phyloP scores from a whole-genome alignment of 2,113 vertebrate species.

The Silurus glanis region DNA sequence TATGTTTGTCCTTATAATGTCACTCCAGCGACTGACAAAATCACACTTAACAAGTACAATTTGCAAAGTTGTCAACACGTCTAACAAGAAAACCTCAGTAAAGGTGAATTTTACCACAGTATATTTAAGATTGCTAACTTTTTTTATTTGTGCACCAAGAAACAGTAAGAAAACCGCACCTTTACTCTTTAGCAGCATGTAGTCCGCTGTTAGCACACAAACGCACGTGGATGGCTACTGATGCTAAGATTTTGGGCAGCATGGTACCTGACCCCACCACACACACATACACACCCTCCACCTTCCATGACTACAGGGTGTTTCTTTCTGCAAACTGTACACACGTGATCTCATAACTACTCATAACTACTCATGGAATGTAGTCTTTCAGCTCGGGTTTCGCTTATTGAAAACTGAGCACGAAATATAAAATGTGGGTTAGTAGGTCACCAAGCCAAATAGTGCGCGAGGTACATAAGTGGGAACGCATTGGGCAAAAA shows the following conservation, averaged over 20 bases:
- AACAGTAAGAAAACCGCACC: too few species aligned
- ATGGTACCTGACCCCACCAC: not conserved
- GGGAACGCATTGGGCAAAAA: not conserved
- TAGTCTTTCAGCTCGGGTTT: not conserved
- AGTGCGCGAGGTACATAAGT: not conserved
- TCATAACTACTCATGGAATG: slow-evolving; percentile 15
- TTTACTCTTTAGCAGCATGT: too few species aligned
- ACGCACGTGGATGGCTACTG: not conserved
- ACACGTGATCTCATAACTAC: not conserved
- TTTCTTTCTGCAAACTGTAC: not conserved
- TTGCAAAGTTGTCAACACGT: not conserved
- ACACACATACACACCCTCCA: not conserved
- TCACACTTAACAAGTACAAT: not conserved
- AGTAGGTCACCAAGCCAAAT: not conserved
- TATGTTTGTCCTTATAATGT: too few species aligned
- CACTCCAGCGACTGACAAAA: not conserved
- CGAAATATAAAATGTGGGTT: not conserved
- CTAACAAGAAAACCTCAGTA: not conserved
- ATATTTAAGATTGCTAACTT: too few species aligned
- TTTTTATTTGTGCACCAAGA: too few species aligned
- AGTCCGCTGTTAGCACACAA: not conserved
- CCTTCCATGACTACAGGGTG: not conserved
- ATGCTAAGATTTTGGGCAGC: not conserved
- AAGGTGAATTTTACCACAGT: too few species aligned
- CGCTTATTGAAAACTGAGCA: not conserved